Conservation (phyloP, 2,797 vertebrate genomes). For the Petrocephalus sullivani region DNA sequence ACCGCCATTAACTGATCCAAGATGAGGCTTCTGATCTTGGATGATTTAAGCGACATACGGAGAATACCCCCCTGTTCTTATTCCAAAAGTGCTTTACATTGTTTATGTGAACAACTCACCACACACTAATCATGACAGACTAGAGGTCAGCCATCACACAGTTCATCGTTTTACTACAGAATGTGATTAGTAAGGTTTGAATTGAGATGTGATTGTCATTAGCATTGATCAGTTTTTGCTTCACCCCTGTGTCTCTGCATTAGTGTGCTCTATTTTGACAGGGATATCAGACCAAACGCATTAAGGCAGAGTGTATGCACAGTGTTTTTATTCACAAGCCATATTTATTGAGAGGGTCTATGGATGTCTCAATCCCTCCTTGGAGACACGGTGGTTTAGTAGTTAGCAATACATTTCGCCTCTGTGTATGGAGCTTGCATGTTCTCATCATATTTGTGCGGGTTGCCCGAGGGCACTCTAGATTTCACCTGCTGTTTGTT, state of each 20-base stretch:
- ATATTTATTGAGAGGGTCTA: not conserved
- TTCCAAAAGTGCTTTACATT: too few relatives aligned
- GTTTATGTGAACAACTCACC: too few relatives aligned
- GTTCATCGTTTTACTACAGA: too few relatives aligned
- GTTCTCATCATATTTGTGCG: not conserved
- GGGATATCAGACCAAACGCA: not conserved
- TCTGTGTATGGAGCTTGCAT: not conserved
- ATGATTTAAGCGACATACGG: too few relatives aligned
- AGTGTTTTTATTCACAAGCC: not conserved
- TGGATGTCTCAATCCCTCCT: not conserved
- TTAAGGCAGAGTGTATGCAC: not conserved
- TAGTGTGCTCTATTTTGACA: not conserved
- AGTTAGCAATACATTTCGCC: not conserved
- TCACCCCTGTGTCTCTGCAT: not conserved
- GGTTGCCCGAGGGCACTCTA: not conserved
- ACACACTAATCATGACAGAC: too few relatives aligned
- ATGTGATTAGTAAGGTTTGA: too few relatives aligned
- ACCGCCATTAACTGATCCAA: too few relatives aligned
- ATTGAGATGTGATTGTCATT: not conserved
- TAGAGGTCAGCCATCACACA: too few relatives aligned
- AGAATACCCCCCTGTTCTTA: too few relatives aligned
- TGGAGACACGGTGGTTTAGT: not conserved
- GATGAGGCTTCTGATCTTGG: too few relatives aligned
- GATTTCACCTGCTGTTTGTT: not conserved
- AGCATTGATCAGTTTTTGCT: not conserved